phyloP scores from a whole-genome alignment of 2,113 vertebrate genomes.

The Telmatochromis brachygnathus region DNA sequence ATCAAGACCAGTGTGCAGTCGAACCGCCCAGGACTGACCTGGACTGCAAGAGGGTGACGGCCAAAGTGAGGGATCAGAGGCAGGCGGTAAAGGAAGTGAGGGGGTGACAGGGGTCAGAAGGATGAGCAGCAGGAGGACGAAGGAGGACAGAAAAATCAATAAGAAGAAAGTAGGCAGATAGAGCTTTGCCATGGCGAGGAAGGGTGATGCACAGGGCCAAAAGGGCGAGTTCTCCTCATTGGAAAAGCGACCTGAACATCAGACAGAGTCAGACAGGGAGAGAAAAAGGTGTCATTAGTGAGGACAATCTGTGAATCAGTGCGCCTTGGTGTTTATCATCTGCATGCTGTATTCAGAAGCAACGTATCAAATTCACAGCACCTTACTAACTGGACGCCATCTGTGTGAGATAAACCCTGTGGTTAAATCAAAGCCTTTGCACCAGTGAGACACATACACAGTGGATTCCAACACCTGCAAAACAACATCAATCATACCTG shows the following conservation, averaged over 20 bases:
- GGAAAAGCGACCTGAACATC: constrained; percentile 44
- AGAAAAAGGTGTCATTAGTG: neutral
- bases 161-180: constrained; percentile 34
- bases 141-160: constrained; percentile 28
- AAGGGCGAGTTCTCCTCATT: constrained; percentile 56
- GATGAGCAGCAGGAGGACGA: constrained; percentile 38
- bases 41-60: constrained; percentile 43
- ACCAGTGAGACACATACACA: neutral
- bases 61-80: neutral
- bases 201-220: constrained; percentile 2
- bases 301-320: neutral
- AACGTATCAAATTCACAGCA: neutral
- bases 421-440: neutral
- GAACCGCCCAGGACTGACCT: constrained; percentile 81
- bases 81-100: neutral
- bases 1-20: constrained; percentile 46
- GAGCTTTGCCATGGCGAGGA: constrained; percentile 57
- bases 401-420: neutral
- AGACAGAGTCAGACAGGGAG: neutral
- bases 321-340: neutral
- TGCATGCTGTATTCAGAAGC: constrained; percentile 10
- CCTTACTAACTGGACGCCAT: neutral
- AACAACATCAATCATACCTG: neutral
- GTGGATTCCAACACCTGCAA: neutral
- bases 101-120: constrained; percentile 12